These are phyloP conservation scores for Polymixis lichenea DNA, from an alignment of 2,888 invertebrate genomes.

Conservation along the genomic window DNA sequence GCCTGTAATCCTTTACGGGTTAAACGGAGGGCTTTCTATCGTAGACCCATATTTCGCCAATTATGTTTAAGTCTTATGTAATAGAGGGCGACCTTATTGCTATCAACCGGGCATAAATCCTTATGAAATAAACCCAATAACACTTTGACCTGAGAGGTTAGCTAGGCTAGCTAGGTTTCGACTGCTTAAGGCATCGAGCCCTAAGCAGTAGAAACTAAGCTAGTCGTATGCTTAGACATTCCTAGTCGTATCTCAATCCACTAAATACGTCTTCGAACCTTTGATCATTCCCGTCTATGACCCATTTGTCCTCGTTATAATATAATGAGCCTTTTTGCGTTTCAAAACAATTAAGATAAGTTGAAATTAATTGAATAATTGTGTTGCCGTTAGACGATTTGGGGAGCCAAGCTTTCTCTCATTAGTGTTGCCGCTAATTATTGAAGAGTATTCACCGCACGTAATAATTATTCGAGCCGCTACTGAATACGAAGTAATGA, in stretches of 20 bases:
- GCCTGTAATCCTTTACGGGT: no score
- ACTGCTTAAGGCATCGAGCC: not conserved
- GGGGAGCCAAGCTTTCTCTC: conserved; percentile 53
- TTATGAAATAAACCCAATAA: not conserved
- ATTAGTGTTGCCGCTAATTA: conserved; percentile 69
- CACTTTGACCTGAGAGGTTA: not conserved
- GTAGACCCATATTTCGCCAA: no score
- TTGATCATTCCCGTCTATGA: not conserved
- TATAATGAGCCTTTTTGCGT: conserved; percentile 43
- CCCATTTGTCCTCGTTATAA: conserved; percentile 42
- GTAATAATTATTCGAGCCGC: conserved; percentile 68
- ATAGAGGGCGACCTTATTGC: not conserved
- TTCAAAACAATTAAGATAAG: conserved; percentile 55
- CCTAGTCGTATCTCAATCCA: not conserved
- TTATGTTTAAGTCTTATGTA: not conserved
- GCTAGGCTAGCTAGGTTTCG: no score
- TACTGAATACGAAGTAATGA: conserved; percentile 69
- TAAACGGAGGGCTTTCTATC: not conserved
- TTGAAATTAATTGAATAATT: conserved; percentile 61
- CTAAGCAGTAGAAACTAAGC: not conserved
- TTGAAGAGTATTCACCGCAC: conserved; percentile 68
- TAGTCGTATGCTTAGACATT: not conserved
- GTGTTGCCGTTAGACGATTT: conserved; percentile 54
- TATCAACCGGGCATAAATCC: not conserved
- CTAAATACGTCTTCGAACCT: not conserved